Percentiles rank a stretch among this genome's conserved stretches.
Conservation (phyloP, 2,888 invertebrate genomes). For the Hyalella azteca region DNA sequence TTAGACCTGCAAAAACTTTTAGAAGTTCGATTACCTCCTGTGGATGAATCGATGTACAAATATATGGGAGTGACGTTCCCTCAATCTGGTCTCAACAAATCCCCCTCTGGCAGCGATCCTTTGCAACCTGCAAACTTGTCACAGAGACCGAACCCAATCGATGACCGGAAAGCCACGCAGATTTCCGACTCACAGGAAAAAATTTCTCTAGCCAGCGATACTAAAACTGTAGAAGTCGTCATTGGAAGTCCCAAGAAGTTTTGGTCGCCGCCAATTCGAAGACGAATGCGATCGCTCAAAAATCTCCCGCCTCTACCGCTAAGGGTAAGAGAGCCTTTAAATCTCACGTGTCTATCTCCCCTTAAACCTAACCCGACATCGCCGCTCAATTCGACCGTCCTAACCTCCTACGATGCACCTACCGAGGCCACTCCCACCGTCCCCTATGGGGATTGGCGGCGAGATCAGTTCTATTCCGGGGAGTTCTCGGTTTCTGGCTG, state of each 20-base stretch:
- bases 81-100: background rate
- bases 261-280: background rate
- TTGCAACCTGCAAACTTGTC: background rate
- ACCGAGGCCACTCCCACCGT: background rate
- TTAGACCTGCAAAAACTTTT: background rate
- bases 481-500: constrained; percentile 6
- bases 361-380: background rate
- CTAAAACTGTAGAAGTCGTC: background rate
- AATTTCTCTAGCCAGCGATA: background rate
- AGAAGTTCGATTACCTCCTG: constrained; percentile 9
- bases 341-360: background rate
- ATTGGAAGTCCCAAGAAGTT: constrained; percentile 7
- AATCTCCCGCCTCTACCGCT: background rate
- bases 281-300: constrained; percentile 6
- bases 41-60: constrained; percentile 20
- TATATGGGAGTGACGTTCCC: constrained; percentile 25
- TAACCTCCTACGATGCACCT: background rate
- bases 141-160: no score
- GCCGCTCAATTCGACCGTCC: background rate
- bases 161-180: background rate
- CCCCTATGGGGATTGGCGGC: background rate
- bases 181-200: background rate
- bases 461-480: constrained; percentile 8
- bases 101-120: background rate
- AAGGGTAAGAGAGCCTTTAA: background rate